A percentile compares a stretch with the other conserved stretches of the same genome.
Evolutionary conservation across 2,113 vertebrate species (phyloP).

Genomic region (Pangasianodon gigas): DNA sequence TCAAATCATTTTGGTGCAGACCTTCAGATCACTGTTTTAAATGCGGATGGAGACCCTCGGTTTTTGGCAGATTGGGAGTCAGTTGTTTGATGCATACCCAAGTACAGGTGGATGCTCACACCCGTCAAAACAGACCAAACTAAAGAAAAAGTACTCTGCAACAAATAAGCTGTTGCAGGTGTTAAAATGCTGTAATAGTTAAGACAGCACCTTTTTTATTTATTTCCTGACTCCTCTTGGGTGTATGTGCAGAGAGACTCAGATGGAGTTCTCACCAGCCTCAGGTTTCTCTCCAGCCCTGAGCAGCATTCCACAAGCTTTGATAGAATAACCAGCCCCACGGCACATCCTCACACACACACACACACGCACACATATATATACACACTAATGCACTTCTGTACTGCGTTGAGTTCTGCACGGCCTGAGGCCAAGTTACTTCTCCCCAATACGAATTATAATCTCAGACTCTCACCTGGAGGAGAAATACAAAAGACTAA

Average conservation of each 20-base stretch:
- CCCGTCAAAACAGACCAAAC: not conserved
- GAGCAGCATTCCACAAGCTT: conserved; percentile 60
- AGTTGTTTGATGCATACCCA: not conserved
- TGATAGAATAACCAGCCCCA: conserved; percentile 65
- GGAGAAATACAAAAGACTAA: not conserved
- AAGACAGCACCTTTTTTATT: not conserved
- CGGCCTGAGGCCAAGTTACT: not conserved
- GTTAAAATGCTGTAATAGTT: not conserved
- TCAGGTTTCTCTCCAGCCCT: conserved; percentile 68
- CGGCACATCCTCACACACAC: conserved; percentile 33
- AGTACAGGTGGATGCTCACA: not conserved
- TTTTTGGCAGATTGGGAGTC: not conserved
- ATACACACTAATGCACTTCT: not conserved
- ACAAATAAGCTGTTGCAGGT: not conserved
- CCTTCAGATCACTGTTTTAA: not conserved
- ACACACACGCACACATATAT: conserved; percentile 9
- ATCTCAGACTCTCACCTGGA: conserved; percentile 32
- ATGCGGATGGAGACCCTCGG: not conserved
- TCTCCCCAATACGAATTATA: not conserved
- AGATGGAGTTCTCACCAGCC: conserved; percentile 69
- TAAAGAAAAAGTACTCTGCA: not conserved
- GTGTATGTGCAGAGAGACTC: conserved; percentile 52
- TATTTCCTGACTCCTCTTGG: not conserved
- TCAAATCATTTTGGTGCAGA: not conserved
- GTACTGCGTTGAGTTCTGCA: not conserved